Evolutionary conservation across 2,888 invertebrate species (phyloP), one percentile per base, ranked within the genome.

Genomic region (Hydrotaea cyrtoneurina): DNA sequence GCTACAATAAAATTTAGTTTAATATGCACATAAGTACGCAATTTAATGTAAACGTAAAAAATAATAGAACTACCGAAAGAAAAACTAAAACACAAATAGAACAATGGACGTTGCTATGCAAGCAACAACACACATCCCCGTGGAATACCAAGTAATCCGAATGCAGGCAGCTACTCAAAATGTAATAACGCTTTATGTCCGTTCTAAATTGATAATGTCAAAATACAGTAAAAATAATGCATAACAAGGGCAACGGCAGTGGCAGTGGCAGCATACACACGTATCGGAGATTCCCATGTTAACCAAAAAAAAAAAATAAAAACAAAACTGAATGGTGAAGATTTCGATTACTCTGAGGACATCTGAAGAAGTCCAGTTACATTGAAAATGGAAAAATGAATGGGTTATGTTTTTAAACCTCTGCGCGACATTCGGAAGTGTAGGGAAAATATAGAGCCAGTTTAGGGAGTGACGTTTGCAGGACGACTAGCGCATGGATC

Each of bases 11-110:
- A 82, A 85, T 82, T 85, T 82, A 78, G 75, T 85, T 82, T 82
- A 77, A 85, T 77, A 85, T 85, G 79, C 82, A 82, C 82, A 85
- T 80, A 85, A 85, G 85, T 79, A 82, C 82, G 82, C 82, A 85
- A 85, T 85, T 85, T 82, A 85, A 77, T 74, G 80, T 82, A 74
- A 82, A 77, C 69, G 79, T 82, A 59, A 82, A 85, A 85, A 80
- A 80, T 77, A 85, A 85, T 85, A 76, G 80, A 74, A 80, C 64
- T 57, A 66, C 77, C 53, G 31, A 31, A 31, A 31, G 31, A 7
- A 31, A 31, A 31, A 31, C 31, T 4, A 31, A 2, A 39, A 43
- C 46, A 17, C 39, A 69, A 75, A 53, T 50, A 62, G 26, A 66
- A 17, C 10, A 57, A 53, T 23, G 19, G 31, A 66, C 21, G 31